Evolutionary conservation across 1,140 invertebrate species (phyloP), one percentile per base, ranked within the genome.

Genomic region (Papilio xuthus): DNA sequence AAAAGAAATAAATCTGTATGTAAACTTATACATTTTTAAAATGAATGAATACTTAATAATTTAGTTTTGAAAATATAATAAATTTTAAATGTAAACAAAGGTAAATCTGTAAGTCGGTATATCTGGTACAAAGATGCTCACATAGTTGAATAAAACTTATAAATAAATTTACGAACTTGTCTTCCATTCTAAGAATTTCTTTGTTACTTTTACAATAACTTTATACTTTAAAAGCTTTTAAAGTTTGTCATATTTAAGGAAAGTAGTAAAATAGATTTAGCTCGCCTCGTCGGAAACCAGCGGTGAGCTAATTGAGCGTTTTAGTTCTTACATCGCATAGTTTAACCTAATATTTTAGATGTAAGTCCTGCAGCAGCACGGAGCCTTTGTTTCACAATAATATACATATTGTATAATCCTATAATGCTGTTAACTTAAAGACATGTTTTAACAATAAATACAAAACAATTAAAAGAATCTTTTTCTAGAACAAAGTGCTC

Each of bases 191-290:
- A n/a, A 15, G 37, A 41, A 42, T 42, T 71, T 71, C 69, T 71
- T 67, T 12, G 12, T 28, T 67, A 26, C 23, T 60, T 28, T 28
- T 67, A 67, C 60, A 67, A 67, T 67, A 67, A 67, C 15, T 37
- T 71, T 42, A 42, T 42, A 32, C 13, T 42, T 37, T 42, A 32
- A 37, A 71, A 71, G 69, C 69, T 71, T 71, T 71, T 37, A 71
- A 71, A 41, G 69, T 42, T 71, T 71, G 28, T 71, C 23, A 28
- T 67, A 32, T 67, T 67, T 67, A 67, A 67, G 60, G 26, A 67
- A 15, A 28, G 26, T 15, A 67, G 60, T 67, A 28, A 67, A 67
- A 28, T 28, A 67, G 26, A 32, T 67, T 26, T 13, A 28, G 26
- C 26, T 26, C 20, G 26, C 60, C 26, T 15, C 28, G 12, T 28